A percentile compares a stretch with the other conserved stretches of the same genome.
Evolutionary conservation across 2,113 vertebrate genomes (phyloP).

Genomic region (Phycodurus eques): DNA sequence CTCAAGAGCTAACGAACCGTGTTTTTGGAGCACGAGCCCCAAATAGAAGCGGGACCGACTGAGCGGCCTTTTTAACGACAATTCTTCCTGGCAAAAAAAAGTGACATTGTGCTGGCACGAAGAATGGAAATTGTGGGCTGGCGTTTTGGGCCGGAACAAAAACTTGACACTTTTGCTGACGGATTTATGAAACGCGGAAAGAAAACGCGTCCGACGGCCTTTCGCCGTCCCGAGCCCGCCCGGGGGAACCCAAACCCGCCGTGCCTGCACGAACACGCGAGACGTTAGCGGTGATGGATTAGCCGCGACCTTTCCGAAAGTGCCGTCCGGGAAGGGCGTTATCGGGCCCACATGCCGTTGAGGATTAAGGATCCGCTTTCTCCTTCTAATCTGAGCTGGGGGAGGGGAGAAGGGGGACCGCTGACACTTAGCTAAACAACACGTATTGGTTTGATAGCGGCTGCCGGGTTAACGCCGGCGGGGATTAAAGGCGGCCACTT

Average conservation of each 20-base stretch:
- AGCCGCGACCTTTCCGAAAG: constrained; percentile 45
- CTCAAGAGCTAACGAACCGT: no score
- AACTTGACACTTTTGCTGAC: constrained; percentile 65
- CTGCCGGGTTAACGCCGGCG: constrained; percentile 54
- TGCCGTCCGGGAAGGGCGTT: constrained; percentile 53
- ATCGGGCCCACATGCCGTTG: constrained; percentile 55
- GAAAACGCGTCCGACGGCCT: constrained; percentile 41
- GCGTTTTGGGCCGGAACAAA: constrained; percentile 57
- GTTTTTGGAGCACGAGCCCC: no score
- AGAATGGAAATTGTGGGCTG: constrained; percentile 3
- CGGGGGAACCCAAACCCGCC: constrained; percentile 60
- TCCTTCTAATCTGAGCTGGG: constrained; percentile 53
- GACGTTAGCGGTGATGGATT: constrained; percentile 71
- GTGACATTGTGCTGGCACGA: no score
- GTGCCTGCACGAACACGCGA: constrained; percentile 68
- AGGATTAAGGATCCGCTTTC: constrained; percentile 68
- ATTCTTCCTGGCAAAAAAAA: no score
- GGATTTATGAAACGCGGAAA: constrained; percentile 67
- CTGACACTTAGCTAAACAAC: constrained; percentile 58
- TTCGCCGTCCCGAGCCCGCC: constrained; percentile 13
- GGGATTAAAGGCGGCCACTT: constrained; percentile 65
- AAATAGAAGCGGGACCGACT: no score
- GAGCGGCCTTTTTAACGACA: no score
- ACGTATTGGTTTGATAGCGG: constrained; percentile 33
- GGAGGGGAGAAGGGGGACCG: not conserved